Base-by-base conservation (phyloP, 2,113 vertebrate genomes). In the Istiophorus platypterus region DNA sequence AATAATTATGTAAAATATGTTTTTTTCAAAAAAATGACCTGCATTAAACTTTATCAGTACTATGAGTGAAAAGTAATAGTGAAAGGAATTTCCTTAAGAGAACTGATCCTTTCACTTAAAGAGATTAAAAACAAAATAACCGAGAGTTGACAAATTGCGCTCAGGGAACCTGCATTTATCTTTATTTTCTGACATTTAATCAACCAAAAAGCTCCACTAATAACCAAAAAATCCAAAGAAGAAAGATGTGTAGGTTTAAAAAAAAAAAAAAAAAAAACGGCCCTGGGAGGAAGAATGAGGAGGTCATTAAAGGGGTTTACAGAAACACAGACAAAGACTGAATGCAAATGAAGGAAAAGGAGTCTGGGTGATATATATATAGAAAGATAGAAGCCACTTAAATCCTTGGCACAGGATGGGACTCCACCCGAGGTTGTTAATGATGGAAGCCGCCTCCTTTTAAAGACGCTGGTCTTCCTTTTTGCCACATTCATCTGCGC, bases 391-490 rank as follows among this genome's bases (percentile, higher is more conserved):
- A 67, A 47, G 31, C 61, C 61, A 82, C 68, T 86, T 76, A 80
- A 70, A 29, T 27, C 52, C 54, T 65, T 3, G 8, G 54, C 66
- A 82, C 88, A 92, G 90, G 90, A 91, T 78, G 89, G 29, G 65
- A 52, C 86, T 59, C 85, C 70, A 22, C 90, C 90, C 84, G 10
- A 56, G 20, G 14, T 31, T 39, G n/a, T 74, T 79, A 62, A 68
- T 73, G 85, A 91, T 88, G 58, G 86, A 81, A 84, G 84, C 58
- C 7, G 64, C 78, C 69, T 47, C 49, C 39, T 81, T 62, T 74
- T 75, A 61, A 74, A 49, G 67, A 54, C 13, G 14, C 68, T 15
- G 61, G 72, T 62, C 54, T 78, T 42, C 17, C 26, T 51, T 51
- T 15, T 34, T 31, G 20, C 77, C 72, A 57, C 87, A 67, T 78